phyloP scores from a whole-genome alignment of 1,140 invertebrate genomes.

The Leptinotarsa undecemlineata region DNA sequence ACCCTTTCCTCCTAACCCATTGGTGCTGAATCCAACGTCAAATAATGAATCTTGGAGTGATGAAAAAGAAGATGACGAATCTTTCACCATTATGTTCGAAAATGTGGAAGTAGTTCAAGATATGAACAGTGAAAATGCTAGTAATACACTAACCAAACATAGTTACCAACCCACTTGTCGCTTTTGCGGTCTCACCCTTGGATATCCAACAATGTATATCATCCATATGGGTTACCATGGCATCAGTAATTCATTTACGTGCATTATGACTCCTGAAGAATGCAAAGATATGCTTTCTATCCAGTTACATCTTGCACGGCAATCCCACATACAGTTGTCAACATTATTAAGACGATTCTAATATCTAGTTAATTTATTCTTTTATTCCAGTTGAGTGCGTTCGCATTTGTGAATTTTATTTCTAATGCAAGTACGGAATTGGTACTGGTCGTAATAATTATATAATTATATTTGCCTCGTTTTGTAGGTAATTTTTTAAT shows the following conservation, averaged over 20 bases:
- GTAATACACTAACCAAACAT: conserved; percentile 7
- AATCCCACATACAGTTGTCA: conserved; percentile 65
- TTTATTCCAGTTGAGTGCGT: conserved; percentile 6
- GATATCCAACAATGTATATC: conserved; percentile 87
- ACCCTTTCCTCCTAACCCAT: too few species aligned
- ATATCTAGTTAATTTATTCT: background rate
- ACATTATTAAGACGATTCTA: background rate
- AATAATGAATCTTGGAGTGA: conserved; percentile 50
- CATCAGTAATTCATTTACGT: conserved; percentile 86
- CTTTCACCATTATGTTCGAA: conserved; percentile 43
- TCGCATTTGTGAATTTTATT: conserved; percentile 18
- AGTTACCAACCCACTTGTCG: conserved; percentile 63
- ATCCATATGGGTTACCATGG: conserved; percentile 97
- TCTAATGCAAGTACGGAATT: background rate
- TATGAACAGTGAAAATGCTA: conserved; percentile 30
- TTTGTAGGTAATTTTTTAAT: conserved; percentile 14
- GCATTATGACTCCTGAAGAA: conserved; percentile 89
- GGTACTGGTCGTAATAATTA: background rate
- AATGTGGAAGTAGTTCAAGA: conserved; percentile 43
- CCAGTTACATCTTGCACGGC: conserved; percentile 87
- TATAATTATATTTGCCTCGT: background rate
- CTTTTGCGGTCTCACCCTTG: conserved; percentile 88
- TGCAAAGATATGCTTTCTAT: conserved; percentile 84
- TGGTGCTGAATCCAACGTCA: too few species aligned
- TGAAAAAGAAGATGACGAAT: conserved; percentile 47